Percentiles rank a stretch among this genome's conserved stretches.
phyloP scores from a whole-genome alignment of 2,797 vertebrate species.

The Eleutherodactylus coqui region DNA sequence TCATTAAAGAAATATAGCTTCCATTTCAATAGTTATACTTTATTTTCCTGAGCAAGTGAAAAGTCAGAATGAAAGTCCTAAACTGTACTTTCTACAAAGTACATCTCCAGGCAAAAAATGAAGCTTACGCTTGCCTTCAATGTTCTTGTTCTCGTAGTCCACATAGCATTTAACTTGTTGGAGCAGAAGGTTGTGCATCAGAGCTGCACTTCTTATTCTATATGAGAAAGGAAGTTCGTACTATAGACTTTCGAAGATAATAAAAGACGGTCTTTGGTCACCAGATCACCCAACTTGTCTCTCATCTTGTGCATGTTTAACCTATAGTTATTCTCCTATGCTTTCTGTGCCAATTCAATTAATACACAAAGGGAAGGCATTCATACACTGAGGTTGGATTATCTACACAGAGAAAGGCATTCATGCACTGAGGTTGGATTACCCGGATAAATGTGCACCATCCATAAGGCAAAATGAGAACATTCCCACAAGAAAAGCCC shows the following conservation, averaged over 20 bases:
- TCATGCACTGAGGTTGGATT: background rate
- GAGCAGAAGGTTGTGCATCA: background rate
- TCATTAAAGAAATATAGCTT: slow-evolving; percentile 31
- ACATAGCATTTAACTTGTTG: background rate
- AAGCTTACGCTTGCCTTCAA: background rate
- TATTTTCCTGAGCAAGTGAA: background rate
- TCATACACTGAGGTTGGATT: too few species aligned
- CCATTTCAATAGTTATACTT: background rate
- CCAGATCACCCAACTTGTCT: background rate
- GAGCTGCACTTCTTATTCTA: background rate
- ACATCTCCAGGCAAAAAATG: background rate
- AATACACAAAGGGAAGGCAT: background rate
- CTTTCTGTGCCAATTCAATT: background rate
- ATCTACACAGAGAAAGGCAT: too few species aligned
- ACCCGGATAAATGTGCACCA: background rate
- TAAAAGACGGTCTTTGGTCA: background rate
- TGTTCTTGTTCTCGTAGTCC: background rate
- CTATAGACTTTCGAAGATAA: too few species aligned
- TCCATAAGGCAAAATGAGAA: background rate
- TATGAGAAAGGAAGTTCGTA: background rate
- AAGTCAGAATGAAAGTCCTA: slow-evolving; percentile 15
- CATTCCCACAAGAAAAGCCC: background rate
- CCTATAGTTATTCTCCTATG: background rate
- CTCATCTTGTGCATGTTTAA: background rate
- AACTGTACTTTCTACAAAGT: background rate